phyloP scores from a whole-genome alignment of 2,888 invertebrate species.

The Agrilus cyanescens region DNA sequence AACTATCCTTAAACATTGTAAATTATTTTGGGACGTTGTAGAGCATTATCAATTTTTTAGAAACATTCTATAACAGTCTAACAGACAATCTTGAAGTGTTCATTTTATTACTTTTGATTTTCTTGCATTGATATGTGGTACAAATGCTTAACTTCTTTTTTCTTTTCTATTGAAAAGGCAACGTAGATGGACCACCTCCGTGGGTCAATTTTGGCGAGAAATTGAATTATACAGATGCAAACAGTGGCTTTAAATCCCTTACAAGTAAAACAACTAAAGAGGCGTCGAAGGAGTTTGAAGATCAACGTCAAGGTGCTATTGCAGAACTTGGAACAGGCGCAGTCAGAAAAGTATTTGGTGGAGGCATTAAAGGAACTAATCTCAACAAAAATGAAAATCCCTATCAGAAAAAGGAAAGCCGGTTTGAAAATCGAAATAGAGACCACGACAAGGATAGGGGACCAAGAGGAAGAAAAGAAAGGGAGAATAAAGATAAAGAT shows the following conservation, averaged over 20 bases:
- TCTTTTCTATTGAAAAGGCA: conserved; percentile 29
- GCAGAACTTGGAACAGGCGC: conserved; percentile 69
- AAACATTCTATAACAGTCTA: too few species aligned
- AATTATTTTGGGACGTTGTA: too few species aligned
- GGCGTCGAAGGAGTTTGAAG: conserved; percentile 66
- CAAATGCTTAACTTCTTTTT: too few species aligned
- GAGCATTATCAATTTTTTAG: too few species aligned
- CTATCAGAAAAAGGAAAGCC: conserved; percentile 1
- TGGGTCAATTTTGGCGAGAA: conserved; percentile 88
- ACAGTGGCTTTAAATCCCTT: conserved; percentile 61
- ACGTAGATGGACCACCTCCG: conserved; percentile 72
- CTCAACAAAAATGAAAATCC: conserved; percentile 6
- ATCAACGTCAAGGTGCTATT: conserved; percentile 81
- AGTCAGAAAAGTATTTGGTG: conserved; percentile 42
- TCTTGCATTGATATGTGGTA: too few species aligned
- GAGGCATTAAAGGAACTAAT: conserved; percentile 25
- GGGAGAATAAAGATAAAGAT: conserved; percentile 11
- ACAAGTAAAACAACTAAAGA: conserved; percentile 47
- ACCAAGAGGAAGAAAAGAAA: conserved; percentile 12
- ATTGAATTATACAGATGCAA: conserved; percentile 44
- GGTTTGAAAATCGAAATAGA: conserved; percentile 17
- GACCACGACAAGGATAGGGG: conserved; percentile 29
- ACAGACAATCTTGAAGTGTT: too few species aligned
- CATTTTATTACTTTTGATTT: too few species aligned
- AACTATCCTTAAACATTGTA: too few species aligned